Percentiles rank a stretch among this genome's conserved stretches.
phyloP scores from a whole-genome alignment of 2,888 invertebrate species.

The Sussaba pulchella region DNA sequence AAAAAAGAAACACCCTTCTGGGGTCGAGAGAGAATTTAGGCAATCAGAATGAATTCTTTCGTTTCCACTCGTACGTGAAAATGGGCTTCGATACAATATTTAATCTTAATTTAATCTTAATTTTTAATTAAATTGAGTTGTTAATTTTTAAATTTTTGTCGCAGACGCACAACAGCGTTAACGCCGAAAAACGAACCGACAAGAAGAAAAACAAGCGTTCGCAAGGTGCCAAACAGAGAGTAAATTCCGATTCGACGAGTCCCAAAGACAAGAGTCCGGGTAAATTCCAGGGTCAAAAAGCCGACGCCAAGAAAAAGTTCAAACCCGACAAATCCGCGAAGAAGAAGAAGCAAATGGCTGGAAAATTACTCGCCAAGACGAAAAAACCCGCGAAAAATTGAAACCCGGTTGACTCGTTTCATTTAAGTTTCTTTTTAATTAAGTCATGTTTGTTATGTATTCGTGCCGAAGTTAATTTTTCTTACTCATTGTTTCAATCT shows the following conservation, averaged over 20 bases:
- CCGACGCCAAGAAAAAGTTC: conserved; percentile 86
- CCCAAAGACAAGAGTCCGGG: conserved; percentile 14
- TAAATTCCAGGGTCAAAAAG: conserved; percentile 86
- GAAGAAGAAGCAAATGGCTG: conserved; percentile 86
- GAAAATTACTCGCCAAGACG: conserved; percentile 84
- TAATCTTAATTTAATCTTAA: no score
- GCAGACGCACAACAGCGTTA: conserved; percentile 64
- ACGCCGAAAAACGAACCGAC: conserved; percentile 62
- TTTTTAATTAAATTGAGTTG: neutral
- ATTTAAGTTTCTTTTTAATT: conserved; percentile 32
- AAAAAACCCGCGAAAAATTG: conserved; percentile 69
- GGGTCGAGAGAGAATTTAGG: no score
- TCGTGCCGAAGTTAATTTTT: conserved; percentile 26
- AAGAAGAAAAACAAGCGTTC: conserved; percentile 68
- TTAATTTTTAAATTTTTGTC: conserved; percentile 1
- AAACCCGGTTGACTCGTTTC: conserved; percentile 25
- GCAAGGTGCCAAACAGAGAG: conserved; percentile 68
- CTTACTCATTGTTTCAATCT: conserved; percentile 10
- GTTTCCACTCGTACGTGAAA: no score
- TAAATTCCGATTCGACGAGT: conserved; percentile 33
- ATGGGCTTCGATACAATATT: no score
- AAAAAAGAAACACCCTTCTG: no score
- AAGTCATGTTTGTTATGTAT: conserved; percentile 49
- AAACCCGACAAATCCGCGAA: conserved; percentile 85
- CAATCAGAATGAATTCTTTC: no score